These are phyloP conservation scores for Cydia pomonella DNA, from an alignment of 1,140 invertebrate species.

Conservation along the genomic window DNA sequence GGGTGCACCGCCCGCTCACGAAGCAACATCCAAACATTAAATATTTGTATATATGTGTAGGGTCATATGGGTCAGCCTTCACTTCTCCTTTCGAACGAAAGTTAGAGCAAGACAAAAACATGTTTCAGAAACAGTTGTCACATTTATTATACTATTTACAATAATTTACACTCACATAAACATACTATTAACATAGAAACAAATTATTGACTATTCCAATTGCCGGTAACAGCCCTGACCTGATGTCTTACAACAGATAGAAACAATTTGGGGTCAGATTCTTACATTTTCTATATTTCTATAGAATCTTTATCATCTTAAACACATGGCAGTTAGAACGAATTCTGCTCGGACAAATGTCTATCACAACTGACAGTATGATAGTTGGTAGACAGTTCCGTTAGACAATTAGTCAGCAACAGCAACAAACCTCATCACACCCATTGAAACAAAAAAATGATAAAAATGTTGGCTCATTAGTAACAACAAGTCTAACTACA, in stretches of 20 bases:
- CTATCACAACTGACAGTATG: not conserved
- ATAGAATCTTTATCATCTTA: not conserved
- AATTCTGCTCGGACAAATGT: constrained; percentile 1
- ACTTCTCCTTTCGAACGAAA: constrained; percentile 49
- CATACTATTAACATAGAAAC: constrained; percentile 27
- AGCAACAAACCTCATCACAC: not conserved
- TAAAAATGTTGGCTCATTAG: not conserved
- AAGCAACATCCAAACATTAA: constrained; percentile 7
- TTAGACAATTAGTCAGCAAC: not conserved
- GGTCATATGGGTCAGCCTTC: constrained; percentile 39
- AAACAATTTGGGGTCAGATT: not conserved
- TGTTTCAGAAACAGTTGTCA: constrained; percentile 20
- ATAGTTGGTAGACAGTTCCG: not conserved
- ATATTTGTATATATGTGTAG: not conserved
- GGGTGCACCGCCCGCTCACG: constrained; percentile 14
- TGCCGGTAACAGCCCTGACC: not conserved
- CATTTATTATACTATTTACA: constrained; percentile 24
- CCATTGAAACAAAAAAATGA: not conserved
- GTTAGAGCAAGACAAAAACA: constrained; percentile 46
- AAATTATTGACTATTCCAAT: constrained; percentile 10
- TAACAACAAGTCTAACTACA: constrained; percentile 12
- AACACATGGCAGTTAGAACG: not conserved
- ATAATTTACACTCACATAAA: constrained; percentile 29
- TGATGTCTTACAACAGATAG: not conserved
- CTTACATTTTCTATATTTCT: not conserved